These are phyloP conservation scores for Hyles euphorbiae DNA, from an alignment of 1,140 invertebrate species.

Conservation along the genomic window DNA sequence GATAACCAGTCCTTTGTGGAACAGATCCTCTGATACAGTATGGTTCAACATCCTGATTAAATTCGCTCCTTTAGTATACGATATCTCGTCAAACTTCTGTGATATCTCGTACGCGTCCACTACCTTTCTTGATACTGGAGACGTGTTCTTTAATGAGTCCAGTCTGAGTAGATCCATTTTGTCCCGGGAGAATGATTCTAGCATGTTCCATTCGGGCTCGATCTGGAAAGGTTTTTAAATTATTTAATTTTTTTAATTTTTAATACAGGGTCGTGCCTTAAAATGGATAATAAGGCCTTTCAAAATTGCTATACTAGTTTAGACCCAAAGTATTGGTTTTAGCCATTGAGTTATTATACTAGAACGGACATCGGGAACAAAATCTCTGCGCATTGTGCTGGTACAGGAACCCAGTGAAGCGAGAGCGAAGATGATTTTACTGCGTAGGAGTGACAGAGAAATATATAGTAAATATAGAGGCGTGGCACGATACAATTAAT, in stretches of 20 bases:
- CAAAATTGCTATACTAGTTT: too few species aligned
- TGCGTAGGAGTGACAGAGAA: neutral
- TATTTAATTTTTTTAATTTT: neutral
- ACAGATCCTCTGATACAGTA: constrained; percentile 82
- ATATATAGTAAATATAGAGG: neutral
- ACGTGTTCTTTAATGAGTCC: constrained; percentile 85
- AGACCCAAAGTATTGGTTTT: neutral
- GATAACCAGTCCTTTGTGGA: constrained; percentile 79
- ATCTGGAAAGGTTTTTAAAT: constrained; percentile 61
- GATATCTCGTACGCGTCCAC: constrained; percentile 84
- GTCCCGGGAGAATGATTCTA: constrained; percentile 85
- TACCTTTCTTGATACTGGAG: constrained; percentile 82
- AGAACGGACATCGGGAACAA: too few species aligned
- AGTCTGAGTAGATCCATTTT: constrained; percentile 83
- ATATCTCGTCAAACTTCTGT: constrained; percentile 90
- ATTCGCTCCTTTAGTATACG: constrained; percentile 90
- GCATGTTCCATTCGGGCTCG: constrained; percentile 83
- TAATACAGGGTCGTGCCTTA: neutral
- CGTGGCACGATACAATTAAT: neutral
- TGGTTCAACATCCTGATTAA: constrained; percentile 89
- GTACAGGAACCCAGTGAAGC: too few species aligned
- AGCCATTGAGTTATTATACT: too few species aligned
- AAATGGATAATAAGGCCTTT: too few species aligned
- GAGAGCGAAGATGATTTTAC: too few species aligned
- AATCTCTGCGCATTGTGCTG: too few species aligned